Base-by-base conservation (phyloP, 2,113 vertebrate species). In the Amphilophus citrinellus region DNA sequence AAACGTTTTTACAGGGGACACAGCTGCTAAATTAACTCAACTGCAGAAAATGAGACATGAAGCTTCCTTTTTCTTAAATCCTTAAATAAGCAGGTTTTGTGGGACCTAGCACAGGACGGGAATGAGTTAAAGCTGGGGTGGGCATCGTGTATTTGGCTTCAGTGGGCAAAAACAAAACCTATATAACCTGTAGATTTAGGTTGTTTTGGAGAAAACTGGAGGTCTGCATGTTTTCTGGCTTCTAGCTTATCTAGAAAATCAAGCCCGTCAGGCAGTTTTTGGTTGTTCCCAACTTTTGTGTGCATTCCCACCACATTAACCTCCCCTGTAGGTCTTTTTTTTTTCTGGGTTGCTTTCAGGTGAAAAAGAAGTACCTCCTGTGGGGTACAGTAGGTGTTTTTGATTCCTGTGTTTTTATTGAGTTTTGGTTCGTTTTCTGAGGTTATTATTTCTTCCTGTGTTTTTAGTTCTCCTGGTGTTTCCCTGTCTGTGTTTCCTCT, bases 181-280 rank as follows among this genome's bases (percentile, higher is more conserved):
- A 30, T 50, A 30, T 71, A 20, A 50, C 24, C 66, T 50, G 6
- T 17, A 71, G 1, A 71, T 30, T 50, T 50, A 47, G 65, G 66
- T 71, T 5, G 44, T 20, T 44, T 50, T 15, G 30, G 66, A 20
- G 66, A 44, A 27, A 73, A 53, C 11, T 11, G 44, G 44, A 73
- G 24, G 44, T 3, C 66, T 73, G 17, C 44, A 53, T 0, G 1
- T 53, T 13, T 18, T 18, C 17, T 53, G 44, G 44, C 17, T 50
- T 71, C 66, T 71, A 71, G 66, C 66, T 71, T 50, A 73, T 73
- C 8, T 24, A 50, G 27, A 20, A 71, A 71, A 50, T 71, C 15
- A 24, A 42, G 1, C 65, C 42, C 50, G 15, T 7, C 9, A 50
- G 24, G 9, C 44, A 71, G 44, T 44, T 53, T 71, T 10, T 6